Evolutionary conservation across 2,113 vertebrate genomes (phyloP), one percentile per base, ranked within the genome.

Genomic region (Tupaia chinensis): DNA sequence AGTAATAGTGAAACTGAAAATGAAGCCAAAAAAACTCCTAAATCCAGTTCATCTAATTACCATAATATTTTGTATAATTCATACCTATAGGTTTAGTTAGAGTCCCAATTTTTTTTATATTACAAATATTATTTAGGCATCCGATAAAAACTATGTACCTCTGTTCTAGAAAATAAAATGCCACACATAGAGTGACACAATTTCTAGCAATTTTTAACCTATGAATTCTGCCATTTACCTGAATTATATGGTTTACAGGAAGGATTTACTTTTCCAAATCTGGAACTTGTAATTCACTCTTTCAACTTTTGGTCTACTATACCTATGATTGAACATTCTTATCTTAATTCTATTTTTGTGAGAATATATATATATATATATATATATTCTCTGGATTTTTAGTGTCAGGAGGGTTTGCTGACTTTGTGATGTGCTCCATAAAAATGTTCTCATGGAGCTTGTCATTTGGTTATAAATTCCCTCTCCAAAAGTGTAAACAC

Each of bases 321-420:
- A 94, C 15, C 9, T 63, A 65, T 58, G 27, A 23, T 82, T 86
- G 91, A 83, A 69, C 29, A 72, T 29, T 56, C 17, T 73, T 83
- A 89, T 56, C 13, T 95, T 77, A 94, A 96, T 84, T 93, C 53
- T 14, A 78, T 53, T 93, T 95, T 87, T 69, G 83, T 85, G 23
- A 83, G 0, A 1, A 4, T 20, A 3, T 7, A 61, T 78, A 93
- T 78, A 54, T 88, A 87, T 44, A 44, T 44, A 44, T 44, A 44
- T 44, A 44, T 44, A 44, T 44, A 44, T 44, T n/a, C n/a, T n/a
- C n/a, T 23, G 86, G 63, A 54, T 66, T 74, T 92, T 89, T 81
- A 56, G 7, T 78, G 69, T 65, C 23, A 77, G 6, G 5, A 4
- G 0, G 2, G 2, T 25, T 80, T 78, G 20, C n/a, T 93, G 73